Percentiles rank a stretch among this genome's conserved stretches.
These are phyloP conservation scores for Holothuria leucospilota DNA, from an alignment of 53 echinoderm and acorn worm species.

Conservation along the genomic window DNA sequence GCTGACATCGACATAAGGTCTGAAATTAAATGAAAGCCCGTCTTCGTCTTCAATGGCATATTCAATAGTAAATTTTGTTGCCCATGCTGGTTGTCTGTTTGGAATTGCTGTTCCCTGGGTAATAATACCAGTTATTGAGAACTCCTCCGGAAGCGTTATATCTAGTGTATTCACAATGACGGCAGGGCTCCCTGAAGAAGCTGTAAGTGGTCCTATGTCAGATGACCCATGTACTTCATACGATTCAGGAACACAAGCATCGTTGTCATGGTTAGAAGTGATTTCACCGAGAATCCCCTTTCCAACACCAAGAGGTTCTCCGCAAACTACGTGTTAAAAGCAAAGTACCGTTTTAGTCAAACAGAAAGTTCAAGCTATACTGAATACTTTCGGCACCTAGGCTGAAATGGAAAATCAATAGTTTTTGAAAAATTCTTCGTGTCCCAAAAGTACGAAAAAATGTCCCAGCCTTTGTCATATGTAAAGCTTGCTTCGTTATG, in stretches of 20 bases:
- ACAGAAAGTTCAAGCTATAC: too few species aligned
- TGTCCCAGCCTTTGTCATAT: too few species aligned
- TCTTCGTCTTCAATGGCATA: conserved; percentile 2
- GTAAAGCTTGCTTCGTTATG: too few species aligned
- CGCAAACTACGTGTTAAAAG: not conserved
- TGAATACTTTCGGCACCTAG: too few species aligned
- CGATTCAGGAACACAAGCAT: not conserved
- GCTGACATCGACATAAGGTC: not conserved
- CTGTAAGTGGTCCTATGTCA: not conserved
- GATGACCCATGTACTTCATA: conserved; percentile 2
- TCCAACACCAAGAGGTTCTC: conserved; percentile 7
- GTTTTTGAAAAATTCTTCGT: too few species aligned
- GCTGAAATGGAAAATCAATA: too few species aligned
- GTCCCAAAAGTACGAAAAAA: too few species aligned
- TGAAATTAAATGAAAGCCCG: not conserved
- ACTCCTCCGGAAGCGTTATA: conserved; percentile 29
- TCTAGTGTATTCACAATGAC: not conserved
- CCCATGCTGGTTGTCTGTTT: not conserved
- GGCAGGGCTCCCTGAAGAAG: not conserved
- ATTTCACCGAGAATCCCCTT: not conserved
- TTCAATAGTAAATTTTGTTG: conserved; percentile 5
- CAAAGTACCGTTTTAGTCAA: too few species aligned
- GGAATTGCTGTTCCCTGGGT: not conserved
- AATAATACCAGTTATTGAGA: conserved; percentile 11
- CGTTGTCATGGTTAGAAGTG: not conserved